A percentile compares a stretch with the other conserved stretches of the same genome.
These are phyloP conservation scores for Scartelaos histophorus DNA, from an alignment of 2,113 vertebrate genomes.

Conservation along the genomic window DNA sequence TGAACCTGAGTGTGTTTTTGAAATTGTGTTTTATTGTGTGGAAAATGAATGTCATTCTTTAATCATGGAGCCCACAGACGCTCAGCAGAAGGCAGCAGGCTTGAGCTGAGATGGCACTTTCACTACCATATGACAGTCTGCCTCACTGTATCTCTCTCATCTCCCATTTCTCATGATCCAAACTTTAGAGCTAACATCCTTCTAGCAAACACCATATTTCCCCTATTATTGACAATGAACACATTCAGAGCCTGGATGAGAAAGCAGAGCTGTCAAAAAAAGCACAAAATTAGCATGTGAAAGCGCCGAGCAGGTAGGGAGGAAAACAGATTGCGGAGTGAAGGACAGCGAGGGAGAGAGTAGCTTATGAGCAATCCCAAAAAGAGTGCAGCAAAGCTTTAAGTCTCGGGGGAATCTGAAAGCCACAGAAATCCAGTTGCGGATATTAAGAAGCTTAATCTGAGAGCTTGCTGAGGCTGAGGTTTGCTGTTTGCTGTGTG, in stretches of 20 bases:
- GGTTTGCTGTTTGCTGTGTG: conserved; percentile 75
- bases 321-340: conserved; percentile 27
- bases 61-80: conserved; percentile 62
- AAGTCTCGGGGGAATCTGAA: conserved; percentile 72
- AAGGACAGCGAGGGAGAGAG: conserved; percentile 50
- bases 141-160: conserved; percentile 12
- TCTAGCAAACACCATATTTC: conserved; percentile 25
- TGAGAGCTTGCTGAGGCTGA: conserved; percentile 72
- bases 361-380: conserved; percentile 63
- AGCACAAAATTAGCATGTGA: conserved; percentile 50
- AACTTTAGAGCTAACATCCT: conserved; percentile 38
- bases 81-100: conserved; percentile 57
- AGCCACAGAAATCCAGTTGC: conserved; percentile 73
- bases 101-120: conserved; percentile 69
- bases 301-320: conserved; percentile 41
- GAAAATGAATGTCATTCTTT: conserved; percentile 37
- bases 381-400: conserved; percentile 69
- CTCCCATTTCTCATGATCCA: conserved; percentile 40
- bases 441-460: conserved; percentile 82
- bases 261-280: conserved; percentile 54
- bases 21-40: background rate
- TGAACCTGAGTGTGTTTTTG: conserved; percentile 25
- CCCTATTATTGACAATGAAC: conserved; percentile 35
- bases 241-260: conserved; percentile 33
- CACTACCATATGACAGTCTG: conserved; percentile 36